These are phyloP conservation scores for Mongoloraphidia duomilia DNA, from an alignment of 2,888 invertebrate species.

Conservation along the genomic window DNA sequence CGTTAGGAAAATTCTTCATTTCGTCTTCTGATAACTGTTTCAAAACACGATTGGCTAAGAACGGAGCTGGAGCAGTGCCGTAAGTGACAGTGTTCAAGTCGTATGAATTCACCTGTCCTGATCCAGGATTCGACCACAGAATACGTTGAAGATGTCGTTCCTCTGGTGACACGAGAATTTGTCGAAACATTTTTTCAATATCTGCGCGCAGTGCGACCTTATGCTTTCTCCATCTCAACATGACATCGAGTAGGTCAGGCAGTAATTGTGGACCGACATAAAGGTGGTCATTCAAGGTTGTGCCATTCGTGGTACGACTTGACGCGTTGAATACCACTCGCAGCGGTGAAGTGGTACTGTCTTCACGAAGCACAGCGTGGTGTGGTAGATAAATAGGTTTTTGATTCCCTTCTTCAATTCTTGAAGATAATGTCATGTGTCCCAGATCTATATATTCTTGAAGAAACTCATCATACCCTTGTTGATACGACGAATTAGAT, in stretches of 20 bases:
- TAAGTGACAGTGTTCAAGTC: constrained; percentile 9
- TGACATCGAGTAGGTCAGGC: constrained; percentile 12
- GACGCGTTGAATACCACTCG: constrained; percentile 13
- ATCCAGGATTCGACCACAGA: background rate
- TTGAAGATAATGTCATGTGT: constrained; percentile 2
- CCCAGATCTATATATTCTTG: constrained; percentile 6
- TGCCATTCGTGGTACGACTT: constrained; percentile 1
- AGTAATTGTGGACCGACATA: constrained; percentile 16
- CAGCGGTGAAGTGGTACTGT: constrained; percentile 11
- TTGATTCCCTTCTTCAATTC: background rate
- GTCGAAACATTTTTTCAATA: constrained; percentile 19
- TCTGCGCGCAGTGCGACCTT: constrained; percentile 16
- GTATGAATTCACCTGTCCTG: background rate
- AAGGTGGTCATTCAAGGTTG: constrained; percentile 16
- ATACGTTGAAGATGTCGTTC: background rate
- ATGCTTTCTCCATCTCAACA: constrained; percentile 15
- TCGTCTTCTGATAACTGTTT: background rate
- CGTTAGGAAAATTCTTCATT: background rate
- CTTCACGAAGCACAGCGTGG: constrained; percentile 9
- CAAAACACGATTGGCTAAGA: constrained; percentile 10
- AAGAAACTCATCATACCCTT: constrained; percentile 2
- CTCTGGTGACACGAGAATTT: constrained; percentile 9
- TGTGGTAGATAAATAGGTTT: constrained; percentile 8
- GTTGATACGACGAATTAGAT: background rate
- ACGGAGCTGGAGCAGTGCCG: constrained; percentile 11